A percentile compares a stretch with the other conserved stretches of the same genome.
Conservation (phyloP, 2,113 vertebrate genomes). For the Xenotilapia flavipinnis region DNA sequence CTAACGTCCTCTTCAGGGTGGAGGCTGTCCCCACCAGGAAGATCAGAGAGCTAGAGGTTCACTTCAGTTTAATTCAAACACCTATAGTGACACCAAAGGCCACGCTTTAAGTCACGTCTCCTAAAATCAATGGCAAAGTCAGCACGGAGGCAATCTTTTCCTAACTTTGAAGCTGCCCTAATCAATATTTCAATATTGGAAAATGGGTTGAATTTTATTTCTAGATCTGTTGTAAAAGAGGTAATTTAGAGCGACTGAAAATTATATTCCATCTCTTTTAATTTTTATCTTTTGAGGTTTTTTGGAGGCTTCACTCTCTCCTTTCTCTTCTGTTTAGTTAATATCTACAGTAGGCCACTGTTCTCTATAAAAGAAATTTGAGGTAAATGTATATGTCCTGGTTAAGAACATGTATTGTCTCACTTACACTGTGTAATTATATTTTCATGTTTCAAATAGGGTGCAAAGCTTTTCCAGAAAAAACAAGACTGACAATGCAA, state of each 20-base stretch:
- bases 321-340: neutral
- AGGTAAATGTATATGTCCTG: neutral
- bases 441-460: neutral
- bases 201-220: neutral
- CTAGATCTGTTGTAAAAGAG: neutral
- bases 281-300: neutral
- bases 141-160: neutral
- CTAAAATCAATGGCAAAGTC: neutral
- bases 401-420: neutral
- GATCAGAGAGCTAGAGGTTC: neutral
- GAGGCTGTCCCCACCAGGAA: neutral
- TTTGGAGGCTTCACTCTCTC: neutral
- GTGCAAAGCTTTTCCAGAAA: neutral
- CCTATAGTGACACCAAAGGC: neutral
- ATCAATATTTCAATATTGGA: neutral
- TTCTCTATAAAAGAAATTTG: neutral
- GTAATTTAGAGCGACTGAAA: neutral
- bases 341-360: neutral
- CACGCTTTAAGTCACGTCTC: neutral
- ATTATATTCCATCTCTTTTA: neutral
- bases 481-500: neutral
- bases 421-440: neutral
- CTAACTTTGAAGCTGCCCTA: neutral
- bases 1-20: neutral
- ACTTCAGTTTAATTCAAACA: neutral